A percentile compares a stretch with the other conserved stretches of the same genome.
Conservation (phyloP, 2,113 vertebrate species). For the Jacana jacana region DNA sequence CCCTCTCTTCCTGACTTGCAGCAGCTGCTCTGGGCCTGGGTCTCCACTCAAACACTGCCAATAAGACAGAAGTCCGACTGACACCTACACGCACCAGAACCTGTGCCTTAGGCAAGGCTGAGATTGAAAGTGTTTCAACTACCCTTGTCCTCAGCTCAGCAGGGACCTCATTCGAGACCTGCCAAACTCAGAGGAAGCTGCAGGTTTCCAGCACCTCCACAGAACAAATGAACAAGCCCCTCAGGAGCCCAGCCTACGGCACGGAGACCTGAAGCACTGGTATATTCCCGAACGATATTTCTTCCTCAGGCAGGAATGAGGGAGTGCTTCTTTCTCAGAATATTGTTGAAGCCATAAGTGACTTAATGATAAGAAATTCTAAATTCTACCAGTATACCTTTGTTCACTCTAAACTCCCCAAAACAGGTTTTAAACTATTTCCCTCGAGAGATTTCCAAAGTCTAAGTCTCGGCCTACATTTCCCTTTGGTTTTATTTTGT, state of each 20-base stretch:
- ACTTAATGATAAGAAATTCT: neutral
- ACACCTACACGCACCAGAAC: neutral
- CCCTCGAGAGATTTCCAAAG: neutral
- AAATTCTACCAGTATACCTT: neutral
- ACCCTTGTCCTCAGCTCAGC: neutral
- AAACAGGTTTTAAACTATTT: neutral
- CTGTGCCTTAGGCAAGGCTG: neutral
- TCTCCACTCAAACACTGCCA: neutral
- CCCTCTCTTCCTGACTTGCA: neutral
- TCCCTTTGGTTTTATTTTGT: neutral
- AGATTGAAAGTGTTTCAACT: neutral
- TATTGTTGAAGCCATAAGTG: neutral
- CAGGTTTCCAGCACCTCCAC: neutral
- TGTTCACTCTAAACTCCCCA: neutral
- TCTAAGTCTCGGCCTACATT: neutral
- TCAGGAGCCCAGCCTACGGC: neutral
- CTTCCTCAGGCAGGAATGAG: neutral
- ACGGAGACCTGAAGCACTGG: neutral
- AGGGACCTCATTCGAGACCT: neutral
- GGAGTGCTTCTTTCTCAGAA: neutral
- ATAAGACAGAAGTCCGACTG: neutral
- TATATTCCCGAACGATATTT: neutral
- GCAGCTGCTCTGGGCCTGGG: neutral
- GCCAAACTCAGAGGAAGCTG: neutral
- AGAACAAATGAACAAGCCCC: neutral